Percentiles rank a stretch among this genome's conserved stretches.
These are phyloP conservation scores for Poecilia velifera DNA, from an alignment of 2,797 vertebrate genomes.

Conservation along the genomic window DNA sequence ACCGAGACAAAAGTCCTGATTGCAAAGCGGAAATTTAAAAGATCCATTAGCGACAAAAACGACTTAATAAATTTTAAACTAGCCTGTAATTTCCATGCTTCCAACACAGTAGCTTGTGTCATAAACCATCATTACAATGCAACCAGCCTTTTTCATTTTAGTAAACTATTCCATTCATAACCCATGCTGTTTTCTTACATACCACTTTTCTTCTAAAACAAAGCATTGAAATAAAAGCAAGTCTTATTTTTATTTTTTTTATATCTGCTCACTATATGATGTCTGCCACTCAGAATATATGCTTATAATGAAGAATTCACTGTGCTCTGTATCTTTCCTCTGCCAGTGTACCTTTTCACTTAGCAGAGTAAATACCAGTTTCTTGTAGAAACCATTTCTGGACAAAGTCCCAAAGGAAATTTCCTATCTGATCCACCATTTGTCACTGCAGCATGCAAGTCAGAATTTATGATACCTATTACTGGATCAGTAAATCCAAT, in stretches of 20 bases:
- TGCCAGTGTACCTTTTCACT: conserved; percentile 68
- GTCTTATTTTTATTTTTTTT: background rate
- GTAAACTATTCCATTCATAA: conserved; percentile 11
- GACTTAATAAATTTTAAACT: conserved; percentile 14
- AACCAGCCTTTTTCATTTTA: conserved; percentile 15
- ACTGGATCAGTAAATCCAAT: conserved; percentile 77
- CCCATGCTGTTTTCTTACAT: conserved; percentile 16
- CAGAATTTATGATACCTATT: conserved; percentile 81
- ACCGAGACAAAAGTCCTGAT: background rate
- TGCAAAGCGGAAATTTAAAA: background rate
- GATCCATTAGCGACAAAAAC: background rate
- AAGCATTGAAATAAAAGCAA: background rate
- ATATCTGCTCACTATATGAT: conserved; percentile 28
- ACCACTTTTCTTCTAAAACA: conserved; percentile 38
- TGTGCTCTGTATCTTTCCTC: conserved; percentile 36
- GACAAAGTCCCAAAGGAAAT: conserved; percentile 76
- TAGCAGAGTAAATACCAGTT: conserved; percentile 72
- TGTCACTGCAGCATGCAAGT: conserved; percentile 75
- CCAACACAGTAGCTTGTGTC: background rate
- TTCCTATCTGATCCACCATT: conserved; percentile 77
- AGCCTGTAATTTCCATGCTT: background rate
- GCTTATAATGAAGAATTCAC: conserved; percentile 54
- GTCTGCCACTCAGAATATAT: conserved; percentile 49
- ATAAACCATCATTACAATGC: conserved; percentile 1
- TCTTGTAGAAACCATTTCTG: conserved; percentile 69